Conservation (phyloP, 2,797 vertebrate genomes). For the Eulemur albifrons region DNA sequence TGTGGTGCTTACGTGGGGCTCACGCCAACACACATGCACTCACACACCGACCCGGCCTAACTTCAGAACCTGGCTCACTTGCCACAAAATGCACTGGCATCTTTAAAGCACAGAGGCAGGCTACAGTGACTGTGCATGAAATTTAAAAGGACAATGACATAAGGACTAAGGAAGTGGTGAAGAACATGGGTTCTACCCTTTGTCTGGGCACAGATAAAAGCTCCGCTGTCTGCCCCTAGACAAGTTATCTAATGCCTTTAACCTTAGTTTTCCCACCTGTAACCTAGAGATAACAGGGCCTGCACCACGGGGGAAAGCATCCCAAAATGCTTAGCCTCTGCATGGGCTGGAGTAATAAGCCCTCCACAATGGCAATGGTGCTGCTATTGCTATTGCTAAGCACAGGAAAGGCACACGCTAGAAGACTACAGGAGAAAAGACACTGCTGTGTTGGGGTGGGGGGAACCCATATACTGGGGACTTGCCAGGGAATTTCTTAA, state of each 20-base stretch:
- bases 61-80: neutral
- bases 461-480: neutral
- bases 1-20: rapidly evolving
- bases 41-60: neutral
- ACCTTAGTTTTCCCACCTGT: neutral
- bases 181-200: rapidly evolving
- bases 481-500: neutral
- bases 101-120: neutral
- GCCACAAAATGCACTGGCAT: neutral
- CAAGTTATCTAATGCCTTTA: neutral
- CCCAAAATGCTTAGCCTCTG: neutral
- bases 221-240: neutral
- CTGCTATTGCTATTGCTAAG: neutral
- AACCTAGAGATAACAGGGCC: neutral
- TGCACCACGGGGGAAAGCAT: no score
- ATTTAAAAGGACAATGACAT: neutral
- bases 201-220: neutral
- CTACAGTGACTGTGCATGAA: neutral
- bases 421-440: neutral
- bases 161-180: neutral
- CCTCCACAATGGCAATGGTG: neutral
- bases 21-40: rapidly evolving
- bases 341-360: no score
- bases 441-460: no score
- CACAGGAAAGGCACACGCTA: neutral